Percentiles rank a stretch among this genome's conserved stretches.
Conservation (phyloP, 2,113 vertebrate genomes). For the Burhinus oedicnemus region DNA sequence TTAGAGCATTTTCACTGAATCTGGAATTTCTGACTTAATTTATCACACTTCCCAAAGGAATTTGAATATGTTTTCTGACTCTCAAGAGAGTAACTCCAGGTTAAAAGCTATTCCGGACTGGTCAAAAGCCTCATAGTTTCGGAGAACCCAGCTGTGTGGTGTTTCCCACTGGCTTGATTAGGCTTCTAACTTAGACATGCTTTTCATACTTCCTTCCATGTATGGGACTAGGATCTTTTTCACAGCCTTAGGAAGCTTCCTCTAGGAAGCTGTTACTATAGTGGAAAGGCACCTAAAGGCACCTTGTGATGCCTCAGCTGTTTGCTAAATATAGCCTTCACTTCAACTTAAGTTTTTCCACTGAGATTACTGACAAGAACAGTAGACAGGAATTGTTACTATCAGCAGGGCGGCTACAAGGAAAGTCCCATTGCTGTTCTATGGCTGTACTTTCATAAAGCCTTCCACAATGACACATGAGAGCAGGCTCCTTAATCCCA, state of each 20-base stretch:
- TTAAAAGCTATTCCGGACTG: not conserved
- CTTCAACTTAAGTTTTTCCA: constrained; percentile 6
- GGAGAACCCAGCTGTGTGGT: not conserved
- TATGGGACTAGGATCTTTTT: not conserved
- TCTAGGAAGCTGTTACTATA: not conserved
- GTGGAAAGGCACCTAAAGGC: constrained; percentile 2
- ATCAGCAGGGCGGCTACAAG: not conserved
- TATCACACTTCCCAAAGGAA: not conserved
- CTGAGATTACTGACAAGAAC: constrained; percentile 47
- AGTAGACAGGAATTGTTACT: constrained; percentile 13
- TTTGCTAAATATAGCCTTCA: constrained; percentile 28
- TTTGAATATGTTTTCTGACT: not conserved
- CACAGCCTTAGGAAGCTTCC: not conserved
- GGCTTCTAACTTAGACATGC: not conserved
- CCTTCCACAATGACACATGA: constrained; percentile 24
- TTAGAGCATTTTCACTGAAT: not conserved
- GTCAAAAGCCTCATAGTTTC: not conserved
- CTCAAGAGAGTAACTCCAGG: not conserved
- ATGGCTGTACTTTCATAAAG: not conserved
- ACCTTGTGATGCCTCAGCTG: constrained; percentile 13
- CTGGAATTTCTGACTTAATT: not conserved
- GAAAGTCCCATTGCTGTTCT: not conserved
- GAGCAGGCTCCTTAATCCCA: constrained; percentile 19
- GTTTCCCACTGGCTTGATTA: not conserved
- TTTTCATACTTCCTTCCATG: not conserved